Base-by-base conservation (phyloP, 2,888 invertebrate genomes). In the Drosophila mimetica region DNA sequence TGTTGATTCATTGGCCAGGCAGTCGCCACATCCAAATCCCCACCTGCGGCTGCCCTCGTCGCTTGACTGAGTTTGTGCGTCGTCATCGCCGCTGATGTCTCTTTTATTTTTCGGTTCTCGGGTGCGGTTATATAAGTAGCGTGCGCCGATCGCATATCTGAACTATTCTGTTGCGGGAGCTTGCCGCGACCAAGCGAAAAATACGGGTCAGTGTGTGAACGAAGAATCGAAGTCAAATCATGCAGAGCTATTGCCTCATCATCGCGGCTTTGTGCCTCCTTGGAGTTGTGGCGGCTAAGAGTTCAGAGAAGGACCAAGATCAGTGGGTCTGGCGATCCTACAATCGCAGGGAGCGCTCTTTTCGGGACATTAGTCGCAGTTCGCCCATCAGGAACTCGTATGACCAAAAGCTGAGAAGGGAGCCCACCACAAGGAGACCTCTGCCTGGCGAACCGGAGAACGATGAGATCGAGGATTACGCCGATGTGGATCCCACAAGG, bases 391-490 rank as follows among this genome's bases (percentile, higher is more conserved):
- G 63, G 9, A 75, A 82, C 2, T 58, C 70, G 6, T 65, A 71
- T 14, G 67, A 65, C 22, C 82, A 86, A 44, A 76, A 72, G 4
- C 59, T 79, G 18, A 81, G 76, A 8, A 84, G 91, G 2, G 91
- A 91, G 48, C 91, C 90, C 13, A 90, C 91, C 0, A 91, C 91
- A 2, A 78, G 82, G 22, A 71, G 88, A 11, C 91, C 91, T 8
- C 28, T 87, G 22, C 85, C 86, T 0, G 90, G 91, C 0, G 77
- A 86, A 34, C 77, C 84, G 1, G 89, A 89, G 58, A 90, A 83
- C 61, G 91, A 91, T 47, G 90, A 91, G 53, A 90, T 91, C 16
- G 90, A 90, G 51, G 91, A 91, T 22, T 90, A 89, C 59, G 77
- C 78, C 11, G 86, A 86, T 54, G 72, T 72, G 22, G 93, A 69